A percentile compares a stretch with the other conserved stretches of the same genome.
phyloP scores from a whole-genome alignment of 2,888 invertebrate genomes.

The Dicycla oo region DNA sequence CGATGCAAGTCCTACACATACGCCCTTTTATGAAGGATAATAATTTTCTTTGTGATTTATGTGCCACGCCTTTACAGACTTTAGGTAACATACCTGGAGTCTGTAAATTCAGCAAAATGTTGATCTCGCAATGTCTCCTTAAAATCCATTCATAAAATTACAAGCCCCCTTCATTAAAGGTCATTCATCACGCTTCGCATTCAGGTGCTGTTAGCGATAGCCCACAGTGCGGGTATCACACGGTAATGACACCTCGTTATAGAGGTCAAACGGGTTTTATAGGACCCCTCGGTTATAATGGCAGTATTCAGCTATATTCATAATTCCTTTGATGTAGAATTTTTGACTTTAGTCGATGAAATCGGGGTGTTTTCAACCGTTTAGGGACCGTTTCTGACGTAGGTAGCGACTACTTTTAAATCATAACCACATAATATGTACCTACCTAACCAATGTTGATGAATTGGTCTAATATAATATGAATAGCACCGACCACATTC shows the following conservation, averaged over 20 bases:
- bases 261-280: slow-evolving; percentile 29
- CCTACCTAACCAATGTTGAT: too few species aligned
- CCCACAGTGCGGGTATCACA: slow-evolving; percentile 6
- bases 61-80: neutral
- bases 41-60: neutral
- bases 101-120: slow-evolving; percentile 2
- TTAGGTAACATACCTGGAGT: neutral
- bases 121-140: neutral
- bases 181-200: slow-evolving; percentile 42
- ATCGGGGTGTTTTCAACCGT: neutral
- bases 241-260: slow-evolving; percentile 50
- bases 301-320: slow-evolving; percentile 34
- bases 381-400: neutral
- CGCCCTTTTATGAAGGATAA: neutral
- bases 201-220: slow-evolving; percentile 19
- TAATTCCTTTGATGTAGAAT: slow-evolving; percentile 39
- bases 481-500: neutral
- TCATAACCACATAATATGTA: neutral
- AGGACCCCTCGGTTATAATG: slow-evolving; percentile 15
- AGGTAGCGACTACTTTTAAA: neutral
- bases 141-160: slow-evolving; percentile 25
- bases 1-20: neutral
- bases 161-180: slow-evolving; percentile 22
- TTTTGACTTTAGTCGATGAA: slow-evolving; percentile 17
- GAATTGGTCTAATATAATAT: neutral